These are phyloP conservation scores for Acrossocheilus fasciatus DNA, from an alignment of 2,797 vertebrate species.

Conservation along the genomic window DNA sequence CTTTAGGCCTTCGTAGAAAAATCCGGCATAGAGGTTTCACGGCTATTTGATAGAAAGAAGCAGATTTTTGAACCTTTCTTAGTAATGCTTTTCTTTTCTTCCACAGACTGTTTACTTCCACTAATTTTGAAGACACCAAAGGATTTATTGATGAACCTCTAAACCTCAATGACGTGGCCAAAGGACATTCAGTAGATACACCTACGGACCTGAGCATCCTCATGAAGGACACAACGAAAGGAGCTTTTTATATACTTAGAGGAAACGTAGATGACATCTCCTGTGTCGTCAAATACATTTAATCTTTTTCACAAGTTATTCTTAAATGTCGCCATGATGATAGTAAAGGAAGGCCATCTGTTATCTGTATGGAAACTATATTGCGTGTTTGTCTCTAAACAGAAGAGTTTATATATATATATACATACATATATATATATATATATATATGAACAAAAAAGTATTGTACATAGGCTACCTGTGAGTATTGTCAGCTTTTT, in stretches of 20 bases:
- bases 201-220: constrained; percentile 54
- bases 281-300: constrained; percentile 54
- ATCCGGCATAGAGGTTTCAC: no score
- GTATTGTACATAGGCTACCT: constrained; percentile 77
- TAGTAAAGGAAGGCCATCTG: constrained; percentile 66
- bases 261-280: constrained; percentile 46
- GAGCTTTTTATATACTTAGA: constrained; percentile 34
- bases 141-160: constrained; percentile 79
- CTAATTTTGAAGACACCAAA: constrained; percentile 73
- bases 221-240: constrained; percentile 29
- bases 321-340: constrained; percentile 62
- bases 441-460: constrained; percentile 54
- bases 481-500: constrained; percentile 72
- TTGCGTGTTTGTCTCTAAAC: constrained; percentile 71
- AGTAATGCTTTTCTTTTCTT: not conserved
- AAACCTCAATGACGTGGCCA: constrained; percentile 75
- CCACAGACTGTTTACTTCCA: constrained; percentile 82
- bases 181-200: constrained; percentile 70
- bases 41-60: not conserved
- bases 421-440: constrained; percentile 67
- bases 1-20: not conserved
- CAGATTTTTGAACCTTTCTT: not conserved
- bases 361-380: constrained; percentile 66
- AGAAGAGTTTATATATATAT: constrained; percentile 72
- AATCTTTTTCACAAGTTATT: constrained; percentile 52